Percentiles rank a stretch among this genome's conserved stretches.
Evolutionary conservation across 2,888 invertebrate species (phyloP).

Genomic region (Andrena bucephala): DNA sequence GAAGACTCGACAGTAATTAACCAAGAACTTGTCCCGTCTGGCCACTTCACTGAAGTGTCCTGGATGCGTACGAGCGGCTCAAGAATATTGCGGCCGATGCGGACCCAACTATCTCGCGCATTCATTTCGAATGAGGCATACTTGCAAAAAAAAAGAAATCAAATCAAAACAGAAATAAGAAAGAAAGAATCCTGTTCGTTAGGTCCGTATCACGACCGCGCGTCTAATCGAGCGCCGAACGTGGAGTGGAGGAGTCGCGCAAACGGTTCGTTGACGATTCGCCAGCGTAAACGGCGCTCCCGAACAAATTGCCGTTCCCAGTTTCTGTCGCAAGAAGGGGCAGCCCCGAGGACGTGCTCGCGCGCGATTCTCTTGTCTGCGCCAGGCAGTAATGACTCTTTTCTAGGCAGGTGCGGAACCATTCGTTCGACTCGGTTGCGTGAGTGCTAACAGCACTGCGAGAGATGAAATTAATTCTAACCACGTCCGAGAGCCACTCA

Average conservation of each 20-base stretch:
- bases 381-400: slow-evolving; percentile 47
- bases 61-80: slow-evolving; percentile 51
- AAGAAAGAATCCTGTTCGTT: background rate
- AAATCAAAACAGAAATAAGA: background rate
- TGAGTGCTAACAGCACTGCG: slow-evolving; percentile 54
- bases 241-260: background rate
- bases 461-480: slow-evolving; percentile 73
- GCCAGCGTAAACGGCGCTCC: slow-evolving; percentile 17
- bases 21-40: slow-evolving; percentile 63
- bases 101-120: slow-evolving; percentile 8
- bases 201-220: background rate
- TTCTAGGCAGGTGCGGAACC: slow-evolving; percentile 66
- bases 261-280: background rate
- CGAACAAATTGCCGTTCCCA: slow-evolving; percentile 28
- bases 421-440: slow-evolving; percentile 63
- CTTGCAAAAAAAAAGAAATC: background rate
- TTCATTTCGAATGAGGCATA: slow-evolving; percentile 23
- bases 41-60: slow-evolving; percentile 36
- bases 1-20: slow-evolving; percentile 74
- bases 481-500: slow-evolving; percentile 68
- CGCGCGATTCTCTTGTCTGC: slow-evolving; percentile 38
- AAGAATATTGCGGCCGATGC: slow-evolving; percentile 46
- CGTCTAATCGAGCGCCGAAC: background rate
- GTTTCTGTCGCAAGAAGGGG: slow-evolving; percentile 23
- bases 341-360: background rate